Conservation (phyloP, 2,113 vertebrate species). For the Nesospiza acunhae region DNA sequence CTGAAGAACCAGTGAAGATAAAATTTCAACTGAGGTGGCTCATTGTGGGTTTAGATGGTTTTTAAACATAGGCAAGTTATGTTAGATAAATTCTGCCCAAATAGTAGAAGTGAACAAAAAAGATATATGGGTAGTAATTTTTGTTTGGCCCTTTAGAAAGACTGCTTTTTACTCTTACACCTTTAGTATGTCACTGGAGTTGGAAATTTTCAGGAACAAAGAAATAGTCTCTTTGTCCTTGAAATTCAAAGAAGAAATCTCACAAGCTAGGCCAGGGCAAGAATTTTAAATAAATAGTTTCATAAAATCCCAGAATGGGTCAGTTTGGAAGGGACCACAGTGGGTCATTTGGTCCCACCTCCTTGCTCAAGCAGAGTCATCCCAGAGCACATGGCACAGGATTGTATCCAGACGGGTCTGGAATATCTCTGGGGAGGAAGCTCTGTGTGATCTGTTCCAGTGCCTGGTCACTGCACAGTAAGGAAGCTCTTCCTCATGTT, state of each 20-base stretch:
- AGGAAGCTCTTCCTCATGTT: background rate
- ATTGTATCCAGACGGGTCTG: background rate
- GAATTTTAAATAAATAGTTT: background rate
- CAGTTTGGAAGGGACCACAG: background rate
- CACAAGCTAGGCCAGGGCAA: background rate
- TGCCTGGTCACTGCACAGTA: rapidly evolving
- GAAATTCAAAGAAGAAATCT: background rate
- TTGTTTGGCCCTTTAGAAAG: background rate
- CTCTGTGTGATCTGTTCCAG: rapidly evolving
- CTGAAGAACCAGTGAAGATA: background rate
- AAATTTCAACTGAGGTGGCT: background rate
- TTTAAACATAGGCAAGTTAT: background rate
- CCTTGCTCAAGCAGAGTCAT: background rate
- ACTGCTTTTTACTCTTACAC: background rate
- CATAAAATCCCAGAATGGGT: background rate
- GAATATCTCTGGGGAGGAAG: background rate
- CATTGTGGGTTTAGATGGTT: background rate
- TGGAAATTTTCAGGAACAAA: background rate
- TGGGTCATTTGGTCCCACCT: rapidly evolving
- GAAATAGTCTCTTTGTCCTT: background rate
- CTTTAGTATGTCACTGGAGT: background rate
- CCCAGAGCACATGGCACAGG: background rate
- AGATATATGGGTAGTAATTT: background rate
- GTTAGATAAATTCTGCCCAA: background rate
- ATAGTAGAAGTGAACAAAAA: background rate